Evolutionary conservation across 2,797 vertebrate genomes (phyloP).

Genomic region (Etheostoma nigrum): DNA sequence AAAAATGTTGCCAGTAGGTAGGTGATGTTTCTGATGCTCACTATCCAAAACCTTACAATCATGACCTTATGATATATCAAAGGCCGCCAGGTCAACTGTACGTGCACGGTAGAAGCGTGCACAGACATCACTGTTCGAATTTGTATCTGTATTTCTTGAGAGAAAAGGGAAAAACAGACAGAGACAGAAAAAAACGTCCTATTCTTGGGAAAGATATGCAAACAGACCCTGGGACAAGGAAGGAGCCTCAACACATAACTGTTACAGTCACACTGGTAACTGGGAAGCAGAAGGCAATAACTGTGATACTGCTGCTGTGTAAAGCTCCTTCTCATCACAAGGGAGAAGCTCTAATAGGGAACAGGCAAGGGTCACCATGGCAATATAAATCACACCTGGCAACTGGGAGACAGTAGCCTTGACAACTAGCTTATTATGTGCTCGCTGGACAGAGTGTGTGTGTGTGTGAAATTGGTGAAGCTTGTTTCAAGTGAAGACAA

Average conservation of each 20-base stretch:
- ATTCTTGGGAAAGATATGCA: conserved; percentile 16
- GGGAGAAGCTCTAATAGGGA: conserved; percentile 73
- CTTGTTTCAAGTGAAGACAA: conserved; percentile 29
- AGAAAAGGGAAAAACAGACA: not conserved
- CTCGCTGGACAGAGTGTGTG: conserved; percentile 32
- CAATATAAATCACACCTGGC: conserved; percentile 83
- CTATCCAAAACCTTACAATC: not conserved
- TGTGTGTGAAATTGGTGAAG: conserved; percentile 19
- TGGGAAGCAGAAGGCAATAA: conserved; percentile 49
- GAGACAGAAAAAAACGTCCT: conserved; percentile 17
- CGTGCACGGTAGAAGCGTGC: not conserved
- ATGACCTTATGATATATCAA: conserved; percentile 31
- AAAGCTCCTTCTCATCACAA: conserved; percentile 51
- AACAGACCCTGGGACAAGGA: conserved; percentile 12
- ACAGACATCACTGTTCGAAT: not conserved
- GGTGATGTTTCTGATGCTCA: not conserved
- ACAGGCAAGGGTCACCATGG: conserved; percentile 79
- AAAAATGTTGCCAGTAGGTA: not conserved
- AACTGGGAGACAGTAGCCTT: conserved; percentile 78
- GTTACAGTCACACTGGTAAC: conserved; percentile 44
- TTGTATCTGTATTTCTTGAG: not conserved
- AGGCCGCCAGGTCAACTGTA: not conserved
- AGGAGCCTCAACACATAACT: conserved; percentile 9
- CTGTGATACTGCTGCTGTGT: conserved; percentile 54
- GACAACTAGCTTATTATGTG: conserved; percentile 75